Evolutionary conservation across 2,113 vertebrate genomes (phyloP).

Genomic region (Pachypanchax playfairii): DNA sequence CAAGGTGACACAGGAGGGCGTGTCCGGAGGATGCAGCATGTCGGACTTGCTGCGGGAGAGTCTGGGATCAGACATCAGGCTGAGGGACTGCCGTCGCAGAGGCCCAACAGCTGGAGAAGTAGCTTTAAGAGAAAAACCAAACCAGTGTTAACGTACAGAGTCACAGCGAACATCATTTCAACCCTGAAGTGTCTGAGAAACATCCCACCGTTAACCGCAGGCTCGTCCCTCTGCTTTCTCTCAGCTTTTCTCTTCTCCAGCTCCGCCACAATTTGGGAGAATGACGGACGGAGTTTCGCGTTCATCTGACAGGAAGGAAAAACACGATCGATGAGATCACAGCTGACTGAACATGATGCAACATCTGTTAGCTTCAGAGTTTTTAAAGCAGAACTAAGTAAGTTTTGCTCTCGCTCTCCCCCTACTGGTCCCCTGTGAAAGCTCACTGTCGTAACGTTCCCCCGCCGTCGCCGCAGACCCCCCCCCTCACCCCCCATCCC

Average conservation of each 20-base stretch:
- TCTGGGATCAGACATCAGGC: conserved; percentile 76
- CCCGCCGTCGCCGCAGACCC: no score
- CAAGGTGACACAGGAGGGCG: conserved; percentile 44
- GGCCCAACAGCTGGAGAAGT: conserved; percentile 18
- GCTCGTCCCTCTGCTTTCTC: conserved; percentile 51
- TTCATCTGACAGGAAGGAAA: conserved; percentile 51
- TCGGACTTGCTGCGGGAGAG: conserved; percentile 90
- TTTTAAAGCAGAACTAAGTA: no score
- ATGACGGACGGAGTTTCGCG: conserved; percentile 82
- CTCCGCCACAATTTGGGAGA: conserved; percentile 84
- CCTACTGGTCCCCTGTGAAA: no score
- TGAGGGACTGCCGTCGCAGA: conserved; percentile 63
- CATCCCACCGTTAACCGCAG: conserved; percentile 53
- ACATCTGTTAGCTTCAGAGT: no score
- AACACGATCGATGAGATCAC: background rate
- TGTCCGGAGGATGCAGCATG: conserved; percentile 79
- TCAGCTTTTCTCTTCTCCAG: conserved; percentile 79
- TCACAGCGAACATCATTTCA: rapidly evolving
- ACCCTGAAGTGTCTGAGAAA: background rate
- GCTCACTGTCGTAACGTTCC: no score
- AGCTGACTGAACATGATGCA: background rate
- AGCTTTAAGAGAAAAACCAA: conserved; percentile 7
- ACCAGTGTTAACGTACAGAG: background rate
- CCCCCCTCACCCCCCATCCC: no score
- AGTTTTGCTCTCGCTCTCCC: no score